These are phyloP conservation scores for Chrysochloris asiatica DNA, from an alignment of 2,113 vertebrate species.

Conservation along the genomic window DNA sequence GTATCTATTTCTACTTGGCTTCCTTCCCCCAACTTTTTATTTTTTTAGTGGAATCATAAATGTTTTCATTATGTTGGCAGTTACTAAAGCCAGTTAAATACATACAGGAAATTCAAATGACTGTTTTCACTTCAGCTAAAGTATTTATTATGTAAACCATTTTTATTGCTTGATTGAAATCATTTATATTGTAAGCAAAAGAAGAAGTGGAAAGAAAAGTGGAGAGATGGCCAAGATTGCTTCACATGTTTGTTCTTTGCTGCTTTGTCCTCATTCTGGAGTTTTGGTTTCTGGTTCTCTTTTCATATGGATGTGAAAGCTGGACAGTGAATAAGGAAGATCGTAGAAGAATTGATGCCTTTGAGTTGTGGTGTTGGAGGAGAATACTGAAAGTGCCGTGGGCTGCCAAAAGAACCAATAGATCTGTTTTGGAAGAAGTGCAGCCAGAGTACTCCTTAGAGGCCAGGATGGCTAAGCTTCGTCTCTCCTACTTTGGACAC, in stretches of 20 bases:
- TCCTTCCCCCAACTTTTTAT: not conserved
- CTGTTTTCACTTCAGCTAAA: not conserved
- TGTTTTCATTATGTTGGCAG: not conserved
- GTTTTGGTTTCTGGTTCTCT: not conserved
- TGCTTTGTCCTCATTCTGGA: not conserved
- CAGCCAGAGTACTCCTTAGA: too few relatives aligned
- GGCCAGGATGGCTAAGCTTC: too few relatives aligned
- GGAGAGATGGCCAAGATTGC: accelerated
- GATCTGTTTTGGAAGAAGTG: too few relatives aligned
- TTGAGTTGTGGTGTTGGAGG: too few relatives aligned
- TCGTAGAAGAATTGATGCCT: too few relatives aligned
- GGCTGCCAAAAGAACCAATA: too few relatives aligned
- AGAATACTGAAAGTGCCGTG: too few relatives aligned
- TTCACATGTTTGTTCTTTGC: not conserved
- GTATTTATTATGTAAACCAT: not conserved
- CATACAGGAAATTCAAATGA: not conserved
- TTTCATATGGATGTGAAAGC: too few relatives aligned
- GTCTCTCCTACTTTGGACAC: too few relatives aligned
- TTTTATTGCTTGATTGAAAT: not conserved
- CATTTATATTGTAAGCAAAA: not conserved
- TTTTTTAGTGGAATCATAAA: not conserved
- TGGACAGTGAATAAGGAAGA: too few relatives aligned
- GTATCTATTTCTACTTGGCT: conserved; percentile 3
- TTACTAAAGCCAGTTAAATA: not conserved
- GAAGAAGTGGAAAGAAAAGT: not conserved